These are phyloP conservation scores for Arion vulgaris DNA, from an alignment of 1,140 invertebrate genomes.

Conservation along the genomic window DNA sequence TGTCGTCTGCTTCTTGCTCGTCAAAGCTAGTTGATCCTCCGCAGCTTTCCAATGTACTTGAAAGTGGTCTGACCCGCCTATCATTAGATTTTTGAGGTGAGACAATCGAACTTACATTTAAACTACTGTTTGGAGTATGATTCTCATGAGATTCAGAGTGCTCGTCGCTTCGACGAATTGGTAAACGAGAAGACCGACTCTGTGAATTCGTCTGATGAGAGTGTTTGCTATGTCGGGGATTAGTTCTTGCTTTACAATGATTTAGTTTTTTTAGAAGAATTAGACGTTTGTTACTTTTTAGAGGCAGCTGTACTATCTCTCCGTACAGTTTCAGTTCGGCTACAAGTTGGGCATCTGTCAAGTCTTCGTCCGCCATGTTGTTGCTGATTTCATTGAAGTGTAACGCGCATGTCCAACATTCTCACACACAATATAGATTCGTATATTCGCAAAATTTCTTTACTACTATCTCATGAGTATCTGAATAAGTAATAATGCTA, in stretches of 20 bases:
- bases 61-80: not conserved
- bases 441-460: slow-evolving; percentile 14
- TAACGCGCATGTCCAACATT: not conserved
- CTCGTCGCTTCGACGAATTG: slow-evolving; percentile 43
- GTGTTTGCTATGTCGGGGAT: slow-evolving; percentile 33
- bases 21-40: slow-evolving; percentile 6
- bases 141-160: slow-evolving; percentile 10
- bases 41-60: not conserved
- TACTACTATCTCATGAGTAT: not conserved
- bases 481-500: not conserved
- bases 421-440: not conserved
- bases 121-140: slow-evolving; percentile 8
- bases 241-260: slow-evolving; percentile 57
- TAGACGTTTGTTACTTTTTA: slow-evolving; percentile 59
- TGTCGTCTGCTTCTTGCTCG: slow-evolving; percentile 39
- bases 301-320: slow-evolving; percentile 60
- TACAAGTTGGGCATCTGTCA: slow-evolving; percentile 59
- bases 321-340: slow-evolving; percentile 59
- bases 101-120: not conserved
- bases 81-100: not conserved
- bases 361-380: slow-evolving; percentile 59
- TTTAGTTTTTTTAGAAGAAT: slow-evolving; percentile 67
- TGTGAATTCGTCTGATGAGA: not conserved
- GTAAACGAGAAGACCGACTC: slow-evolving; percentile 52
- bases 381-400: slow-evolving; percentile 3